Base-by-base conservation (phyloP, 2,888 invertebrate species). In the Troides oblongomaculatus region DNA sequence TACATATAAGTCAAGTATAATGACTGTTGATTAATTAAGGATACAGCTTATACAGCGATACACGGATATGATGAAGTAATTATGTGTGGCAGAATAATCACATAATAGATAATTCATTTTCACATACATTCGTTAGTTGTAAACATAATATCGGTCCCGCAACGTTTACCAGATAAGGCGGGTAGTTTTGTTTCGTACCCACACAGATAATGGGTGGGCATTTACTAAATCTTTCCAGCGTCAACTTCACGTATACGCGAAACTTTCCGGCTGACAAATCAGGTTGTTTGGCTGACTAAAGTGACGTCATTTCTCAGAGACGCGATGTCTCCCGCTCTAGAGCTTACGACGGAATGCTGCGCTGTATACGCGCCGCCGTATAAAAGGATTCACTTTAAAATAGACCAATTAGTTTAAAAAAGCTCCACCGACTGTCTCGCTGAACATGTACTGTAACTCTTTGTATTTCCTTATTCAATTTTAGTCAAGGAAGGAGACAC, bases 211-310 rank as follows among this genome's bases (percentile, higher is more conserved):
- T 64, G 30, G 56, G 12, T 1, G 39, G 17, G 43, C 64, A 64
- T 59, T 64, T 57, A 64, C 61, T 65, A 65, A 65, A 69, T 72
- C 67, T 72, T 69, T 66, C 70, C 66, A 36, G 68, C 65, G 71
- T 74, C 73, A 72, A 72, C 71, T 71, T 71, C 74, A 73, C 73
- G 69, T 72, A 66, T 57, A 57, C 60, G 53, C 57, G 62, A 62
- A 68, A 64, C 68, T 70, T 70, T 72, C 70, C 64, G 70, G 66
- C 73, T 73, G 74, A 74, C 72, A 74, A 74, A 74, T 74, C 53
- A 69, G 62, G 43, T 62, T 65, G 61, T 65, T 57, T 69, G 57
- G 62, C 65, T 62, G 46, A 62, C 46, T 69, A 65, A 69, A 69
- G 65, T 65, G 65, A 46, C 30, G 46, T 69, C 65, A 69, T 69